Evolutionary conservation across 2,888 invertebrate species (phyloP), one percentile per base, ranked within the genome.

Genomic region (Tetragonula carbonaria): DNA sequence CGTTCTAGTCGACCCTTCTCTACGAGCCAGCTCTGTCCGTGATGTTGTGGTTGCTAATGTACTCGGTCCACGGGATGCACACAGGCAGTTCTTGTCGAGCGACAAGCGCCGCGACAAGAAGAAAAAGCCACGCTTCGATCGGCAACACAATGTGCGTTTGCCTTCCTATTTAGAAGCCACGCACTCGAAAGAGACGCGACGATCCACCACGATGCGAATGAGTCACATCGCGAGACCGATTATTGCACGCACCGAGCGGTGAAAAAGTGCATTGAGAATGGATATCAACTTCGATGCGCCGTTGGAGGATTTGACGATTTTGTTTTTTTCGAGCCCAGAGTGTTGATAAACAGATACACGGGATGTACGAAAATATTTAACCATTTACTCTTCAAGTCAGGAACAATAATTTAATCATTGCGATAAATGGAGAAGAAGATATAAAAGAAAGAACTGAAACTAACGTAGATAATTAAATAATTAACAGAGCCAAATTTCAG

Each of bases 1-100:
- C 85, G 78, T 86, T 81, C 86, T 74, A 71, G 28, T 63, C 81
- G 80, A 85, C 83, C 88, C 90, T 86, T 84, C 79, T 78, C 75
- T 72, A 72, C 78, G 75, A 76, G 79, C 84, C 70, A 38, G 71
- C 78, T 63, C 62, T 73, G 82, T 70, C 74, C 88, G 23, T 21
- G 85, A 85, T 92, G 93, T 92, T 92, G 89, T 92, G 91, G 85
- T 92, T 92, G 91, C 91, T 92, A 92, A 92, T 92, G 92, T 88
- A 91, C 91, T 89, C 84, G 89, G 85, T 78, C 81, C 82, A 82
- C 82, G 86, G 8, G 45, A 28, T 79, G 80, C 80, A 45, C n/a
- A 84, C 78, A 74, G 59, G 71, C 78, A 80, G 82, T 87, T 28
- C 28, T 28, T 86, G 79, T 82, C 86, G 45, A 45, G 38, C 85